Evolutionary conservation across 2,797 vertebrate genomes (phyloP).

Genomic region (Anguilla obscura): DNA sequence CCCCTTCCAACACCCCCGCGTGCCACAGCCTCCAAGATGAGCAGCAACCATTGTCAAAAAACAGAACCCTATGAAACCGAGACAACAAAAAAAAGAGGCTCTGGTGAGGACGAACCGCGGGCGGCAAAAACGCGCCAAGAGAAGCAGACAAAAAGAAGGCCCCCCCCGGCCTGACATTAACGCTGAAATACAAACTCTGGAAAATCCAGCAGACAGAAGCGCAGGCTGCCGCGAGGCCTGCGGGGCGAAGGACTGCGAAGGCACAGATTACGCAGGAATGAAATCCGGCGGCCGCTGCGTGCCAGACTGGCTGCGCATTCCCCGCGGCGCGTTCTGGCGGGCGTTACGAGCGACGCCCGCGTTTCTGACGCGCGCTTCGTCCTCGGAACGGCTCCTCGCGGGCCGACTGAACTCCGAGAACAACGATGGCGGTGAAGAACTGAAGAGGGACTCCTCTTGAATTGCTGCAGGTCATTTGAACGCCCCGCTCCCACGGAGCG

Average conservation of each 20-base stretch:
- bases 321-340: neutral
- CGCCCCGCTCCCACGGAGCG: neutral
- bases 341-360: neutral
- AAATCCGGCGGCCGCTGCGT: neutral
- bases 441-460: neutral
- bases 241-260: neutral
- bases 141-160: neutral
- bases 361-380: neutral
- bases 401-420: neutral
- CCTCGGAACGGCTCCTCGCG: neutral
- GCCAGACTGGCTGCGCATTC: neutral
- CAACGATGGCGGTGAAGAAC: neutral
- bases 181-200: neutral
- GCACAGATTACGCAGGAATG: neutral
- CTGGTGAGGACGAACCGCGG: neutral
- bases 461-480: neutral
- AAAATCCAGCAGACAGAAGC: neutral
- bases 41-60: slow-evolving; percentile 26
- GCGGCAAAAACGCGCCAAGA: neutral
- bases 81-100: neutral
- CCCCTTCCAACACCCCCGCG: slow-evolving; percentile 7
- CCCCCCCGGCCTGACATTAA: neutral
- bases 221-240: neutral
- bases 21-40: slow-evolving; percentile 27
- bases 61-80: slow-evolving; percentile 4